Conservation (phyloP, 2,888 invertebrate genomes). For the Ophonus ardosiacus region DNA sequence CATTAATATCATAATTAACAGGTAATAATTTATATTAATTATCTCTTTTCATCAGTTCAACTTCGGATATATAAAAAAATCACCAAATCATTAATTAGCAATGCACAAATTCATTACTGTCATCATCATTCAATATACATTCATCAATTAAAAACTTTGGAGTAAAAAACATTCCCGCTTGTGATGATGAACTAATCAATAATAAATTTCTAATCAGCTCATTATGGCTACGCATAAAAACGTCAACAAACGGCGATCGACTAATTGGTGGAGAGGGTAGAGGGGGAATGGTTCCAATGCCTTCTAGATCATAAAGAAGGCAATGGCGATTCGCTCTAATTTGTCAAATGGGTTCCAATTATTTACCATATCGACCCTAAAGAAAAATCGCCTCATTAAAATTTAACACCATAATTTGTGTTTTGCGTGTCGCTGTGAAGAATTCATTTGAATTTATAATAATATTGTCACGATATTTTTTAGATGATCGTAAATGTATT, state of each 20-base stretch:
- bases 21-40: slow-evolving; percentile 10
- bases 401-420: slow-evolving; percentile 57
- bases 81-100: slow-evolving; percentile 16
- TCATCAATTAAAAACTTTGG: slow-evolving; percentile 41
- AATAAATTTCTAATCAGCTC: slow-evolving; percentile 47
- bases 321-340: slow-evolving; percentile 25
- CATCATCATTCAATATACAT: slow-evolving; percentile 24
- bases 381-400: slow-evolving; percentile 56
- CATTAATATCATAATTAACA: not conserved
- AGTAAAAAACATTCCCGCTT: not conserved
- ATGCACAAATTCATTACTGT: slow-evolving; percentile 34
- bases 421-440: slow-evolving; percentile 48
- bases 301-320: slow-evolving; percentile 3
- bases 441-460: slow-evolving; percentile 58
- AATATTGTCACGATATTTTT: slow-evolving; percentile 4
- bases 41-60: slow-evolving; percentile 16
- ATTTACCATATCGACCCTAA: slow-evolving; percentile 41
- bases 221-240: slow-evolving; percentile 30
- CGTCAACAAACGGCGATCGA: slow-evolving; percentile 34
- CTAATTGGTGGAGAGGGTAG: slow-evolving; percentile 12
- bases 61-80: slow-evolving; percentile 1
- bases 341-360: slow-evolving; percentile 56
- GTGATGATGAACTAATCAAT: slow-evolving; percentile 23
- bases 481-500: slow-evolving; percentile 17
- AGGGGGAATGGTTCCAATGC: not conserved